Evolutionary conservation across 2,113 vertebrate species (phyloP), one percentile per base, ranked within the genome.

Genomic region (Myocastor coypus): DNA sequence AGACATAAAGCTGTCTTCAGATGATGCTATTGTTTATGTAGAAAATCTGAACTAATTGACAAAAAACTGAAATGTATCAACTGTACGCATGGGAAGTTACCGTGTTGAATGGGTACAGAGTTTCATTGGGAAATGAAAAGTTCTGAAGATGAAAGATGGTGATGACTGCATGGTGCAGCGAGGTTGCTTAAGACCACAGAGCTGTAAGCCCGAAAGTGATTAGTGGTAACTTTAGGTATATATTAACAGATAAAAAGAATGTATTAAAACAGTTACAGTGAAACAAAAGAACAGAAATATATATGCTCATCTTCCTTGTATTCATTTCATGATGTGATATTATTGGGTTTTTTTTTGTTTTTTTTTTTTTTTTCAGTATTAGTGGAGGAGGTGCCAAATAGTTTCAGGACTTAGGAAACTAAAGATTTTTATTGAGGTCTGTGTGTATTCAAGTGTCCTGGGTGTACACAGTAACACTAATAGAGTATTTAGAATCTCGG

Each of bases 1-100:
- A 88, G 20, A 96, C 87, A 84, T 82, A 69, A 91, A 92, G 26
- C 50, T 80, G 17, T 71, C 73, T 71, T 82, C 16, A 96, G 40
- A 81, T 63, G 59, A 81, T 32, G 50, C 22, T 75, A 71, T 63
- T 80, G 19, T 89, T 30, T 87, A 75, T 34, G 24, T 75, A 83
- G 52, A 82, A 94, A 94, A 87, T 73, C 19, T 78, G 66, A 96
- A 77, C 81, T 20, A 86, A 55, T 78, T 34, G 63, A 78, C 17
- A 80, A 89, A 42, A 40, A 52, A 46, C 34, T 71, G 20, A 4
- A 87, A 94, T 42, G 55, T 82, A 78, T 42, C 57, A 46, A 71
- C n/a, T 81, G 42, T 34, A 95, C 17, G 7, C 17, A 9, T 6
- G 4, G 8, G 16, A 34, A 61, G 14, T 71, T 69, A 7, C 7